These are phyloP conservation scores for Hirtodrosophila histrioides DNA, from an alignment of 2,888 invertebrate species.

Conservation along the genomic window DNA sequence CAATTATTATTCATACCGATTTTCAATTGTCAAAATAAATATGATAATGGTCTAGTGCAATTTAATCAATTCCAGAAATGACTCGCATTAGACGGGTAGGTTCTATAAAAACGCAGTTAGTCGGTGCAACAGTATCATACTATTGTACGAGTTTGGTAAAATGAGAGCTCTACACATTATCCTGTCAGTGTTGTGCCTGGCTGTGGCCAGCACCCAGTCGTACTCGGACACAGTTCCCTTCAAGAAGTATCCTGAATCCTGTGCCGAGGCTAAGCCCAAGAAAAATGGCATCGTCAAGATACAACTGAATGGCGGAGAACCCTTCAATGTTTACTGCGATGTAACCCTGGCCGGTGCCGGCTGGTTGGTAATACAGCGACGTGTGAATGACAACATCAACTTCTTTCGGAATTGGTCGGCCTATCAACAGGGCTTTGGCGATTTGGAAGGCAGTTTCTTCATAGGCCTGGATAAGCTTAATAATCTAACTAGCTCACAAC, in stretches of 20 bases:
- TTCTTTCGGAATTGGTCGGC: conserved; percentile 88
- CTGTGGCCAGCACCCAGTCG: conserved; percentile 12
- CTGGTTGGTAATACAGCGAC: conserved; percentile 89
- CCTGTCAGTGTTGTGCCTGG: conserved; percentile 19
- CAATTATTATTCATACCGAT: not conserved
- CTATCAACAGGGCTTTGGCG: conserved; percentile 89
- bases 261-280: conserved; percentile 46
- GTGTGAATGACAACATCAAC: conserved; percentile 87
- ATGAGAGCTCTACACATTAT: conserved; percentile 25
- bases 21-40: conserved; percentile 13
- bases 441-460: conserved; percentile 88
- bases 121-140: not conserved
- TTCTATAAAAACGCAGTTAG: conserved; percentile 11
- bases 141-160: not conserved
- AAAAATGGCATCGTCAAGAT: conserved; percentile 45
- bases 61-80: conserved; percentile 36
- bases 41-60: conserved; percentile 11
- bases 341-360: conserved; percentile 86
- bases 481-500: conserved; percentile 80
- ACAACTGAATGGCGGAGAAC: conserved; percentile 50
- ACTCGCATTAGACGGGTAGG: conserved; percentile 21
- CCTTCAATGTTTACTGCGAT: conserved; percentile 86
- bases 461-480: conserved; percentile 88
- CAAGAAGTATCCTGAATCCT: conserved; percentile 38
- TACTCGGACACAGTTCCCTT: conserved; percentile 10